These are phyloP conservation scores for Idaea aversata DNA, from an alignment of 2,888 invertebrate genomes.

Conservation along the genomic window DNA sequence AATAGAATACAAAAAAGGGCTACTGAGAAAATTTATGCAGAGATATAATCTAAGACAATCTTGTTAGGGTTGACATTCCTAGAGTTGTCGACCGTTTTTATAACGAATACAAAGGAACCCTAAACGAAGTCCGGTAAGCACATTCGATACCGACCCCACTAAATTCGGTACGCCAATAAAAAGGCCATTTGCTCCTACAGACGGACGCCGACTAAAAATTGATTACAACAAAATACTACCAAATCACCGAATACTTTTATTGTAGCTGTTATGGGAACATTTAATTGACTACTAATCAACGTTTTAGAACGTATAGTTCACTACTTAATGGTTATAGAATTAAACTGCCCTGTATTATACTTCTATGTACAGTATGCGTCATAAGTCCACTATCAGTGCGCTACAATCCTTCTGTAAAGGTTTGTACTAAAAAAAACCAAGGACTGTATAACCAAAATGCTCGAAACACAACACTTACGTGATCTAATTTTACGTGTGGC, in stretches of 20 bases:
- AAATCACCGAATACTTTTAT: slow-evolving; percentile 77
- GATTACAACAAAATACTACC: slow-evolving; percentile 78
- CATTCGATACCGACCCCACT: slow-evolving; percentile 62
- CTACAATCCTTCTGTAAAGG: too few species aligned
- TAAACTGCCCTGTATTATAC: neutral
- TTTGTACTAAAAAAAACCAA: too few species aligned
- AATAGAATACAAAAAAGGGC: too few species aligned
- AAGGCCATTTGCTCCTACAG: slow-evolving; percentile 67
- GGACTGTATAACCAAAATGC: too few species aligned
- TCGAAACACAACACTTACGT: too few species aligned
- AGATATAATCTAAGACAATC: neutral
- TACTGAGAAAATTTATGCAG: too few species aligned
- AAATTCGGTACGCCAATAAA: slow-evolving; percentile 79
- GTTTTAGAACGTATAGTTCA: slow-evolving; percentile 17
- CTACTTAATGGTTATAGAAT: neutral
- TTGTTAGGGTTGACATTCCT: slow-evolving; percentile 6
- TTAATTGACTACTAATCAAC: slow-evolving; percentile 77
- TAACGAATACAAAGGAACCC: slow-evolving; percentile 32
- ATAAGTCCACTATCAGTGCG: too few species aligned
- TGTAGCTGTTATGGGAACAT: slow-evolving; percentile 71
- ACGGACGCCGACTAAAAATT: slow-evolving; percentile 76
- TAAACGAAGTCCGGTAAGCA: slow-evolving; percentile 47
- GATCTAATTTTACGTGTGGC: too few species aligned
- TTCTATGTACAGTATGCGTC: too few species aligned
- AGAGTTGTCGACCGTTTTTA: slow-evolving; percentile 15